A percentile compares a stretch with the other conserved stretches of the same genome.
Conservation (phyloP, 1,140 invertebrate species). For the Macrosteles quadrilineatus region DNA sequence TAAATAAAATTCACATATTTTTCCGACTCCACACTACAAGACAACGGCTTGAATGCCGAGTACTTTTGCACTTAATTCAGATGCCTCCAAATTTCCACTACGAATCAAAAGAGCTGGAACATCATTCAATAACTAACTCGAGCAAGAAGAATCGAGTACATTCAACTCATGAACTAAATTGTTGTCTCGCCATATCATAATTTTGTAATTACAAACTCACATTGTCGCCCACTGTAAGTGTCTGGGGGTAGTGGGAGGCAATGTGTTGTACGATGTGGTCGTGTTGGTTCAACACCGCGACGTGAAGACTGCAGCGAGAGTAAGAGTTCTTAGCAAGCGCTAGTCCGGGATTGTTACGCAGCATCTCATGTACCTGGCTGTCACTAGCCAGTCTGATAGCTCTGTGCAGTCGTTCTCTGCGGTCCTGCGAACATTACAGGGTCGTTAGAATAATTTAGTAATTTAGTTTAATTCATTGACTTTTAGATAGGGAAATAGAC, state of each 20-base stretch:
- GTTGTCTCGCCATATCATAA: too few relatives aligned
- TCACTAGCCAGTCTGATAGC: slow-evolving; percentile 71
- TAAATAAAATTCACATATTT: too few relatives aligned
- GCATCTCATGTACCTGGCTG: slow-evolving; percentile 52
- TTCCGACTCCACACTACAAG: too few relatives aligned
- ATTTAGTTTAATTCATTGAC: not conserved
- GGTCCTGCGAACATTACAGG: slow-evolving; percentile 55
- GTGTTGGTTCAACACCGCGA: slow-evolving; percentile 78
- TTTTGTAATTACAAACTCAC: too few relatives aligned
- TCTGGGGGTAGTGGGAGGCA: slow-evolving; percentile 68
- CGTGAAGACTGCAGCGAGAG: slow-evolving; percentile 71
- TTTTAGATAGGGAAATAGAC: too few relatives aligned
- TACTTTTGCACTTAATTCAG: too few relatives aligned
- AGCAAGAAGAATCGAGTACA: too few relatives aligned
- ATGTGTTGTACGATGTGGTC: slow-evolving; percentile 74
- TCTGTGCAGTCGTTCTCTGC: slow-evolving; percentile 72
- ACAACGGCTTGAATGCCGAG: too few relatives aligned
- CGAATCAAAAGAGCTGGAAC: too few relatives aligned
- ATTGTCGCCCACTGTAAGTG: slow-evolving; percentile 78
- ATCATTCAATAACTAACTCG: too few relatives aligned
- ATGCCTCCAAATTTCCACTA: too few relatives aligned
- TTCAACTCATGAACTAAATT: too few relatives aligned
- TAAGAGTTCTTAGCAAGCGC: slow-evolving; percentile 71
- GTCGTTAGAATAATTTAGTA: slow-evolving; percentile 17
- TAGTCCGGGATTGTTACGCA: slow-evolving; percentile 64